Evolutionary conservation across 2,113 vertebrate species (phyloP).

Genomic region (Lepus americanus): DNA sequence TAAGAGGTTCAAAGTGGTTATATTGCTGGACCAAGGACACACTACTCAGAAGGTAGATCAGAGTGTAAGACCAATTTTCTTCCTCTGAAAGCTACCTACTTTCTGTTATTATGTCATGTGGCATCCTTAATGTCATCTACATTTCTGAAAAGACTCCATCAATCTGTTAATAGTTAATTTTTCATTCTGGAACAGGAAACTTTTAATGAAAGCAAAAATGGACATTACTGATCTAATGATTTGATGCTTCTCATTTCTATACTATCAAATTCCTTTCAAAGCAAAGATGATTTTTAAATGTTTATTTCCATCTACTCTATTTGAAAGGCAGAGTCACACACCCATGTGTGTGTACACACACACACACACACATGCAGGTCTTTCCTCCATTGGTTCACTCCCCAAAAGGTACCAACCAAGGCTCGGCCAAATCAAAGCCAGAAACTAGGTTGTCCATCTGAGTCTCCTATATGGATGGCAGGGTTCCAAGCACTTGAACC

Average conservation of each 20-base stretch:
- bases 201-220: not conserved
- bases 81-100: not conserved
- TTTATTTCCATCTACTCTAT: not conserved
- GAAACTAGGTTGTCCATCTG: too few species aligned
- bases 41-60: not conserved
- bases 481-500: too few species aligned
- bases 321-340: too few species aligned
- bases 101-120: not conserved
- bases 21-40: not conserved
- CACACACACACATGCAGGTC: too few species aligned
- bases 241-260: not conserved
- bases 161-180: conserved; percentile 21
- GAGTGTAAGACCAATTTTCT: not conserved
- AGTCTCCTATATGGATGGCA: too few species aligned
- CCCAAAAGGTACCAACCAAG: too few species aligned
- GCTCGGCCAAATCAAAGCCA: too few species aligned
- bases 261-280: conserved; percentile 40
- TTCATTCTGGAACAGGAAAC: not conserved
- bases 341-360: too few species aligned
- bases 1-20: not conserved
- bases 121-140: not conserved
- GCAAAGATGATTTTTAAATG: not conserved
- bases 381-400: too few species aligned
- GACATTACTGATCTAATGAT: not conserved
- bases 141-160: not conserved